phyloP scores from a whole-genome alignment of 1,140 invertebrate genomes.

The Triops cancriformis region DNA sequence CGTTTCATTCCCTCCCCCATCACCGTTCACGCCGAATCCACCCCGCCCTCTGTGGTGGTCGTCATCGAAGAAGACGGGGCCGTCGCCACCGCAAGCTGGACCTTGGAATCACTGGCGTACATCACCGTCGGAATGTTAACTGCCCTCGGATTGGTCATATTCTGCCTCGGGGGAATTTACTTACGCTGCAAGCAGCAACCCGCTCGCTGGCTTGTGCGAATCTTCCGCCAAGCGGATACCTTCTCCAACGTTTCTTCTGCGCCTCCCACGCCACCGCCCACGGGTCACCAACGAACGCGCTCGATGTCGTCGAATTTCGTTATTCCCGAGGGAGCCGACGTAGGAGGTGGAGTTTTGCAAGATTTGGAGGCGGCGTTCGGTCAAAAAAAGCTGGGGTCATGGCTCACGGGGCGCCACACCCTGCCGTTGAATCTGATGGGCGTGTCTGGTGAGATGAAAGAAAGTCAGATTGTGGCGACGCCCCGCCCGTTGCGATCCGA shows the following conservation, averaged over 20 bases:
- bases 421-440: background rate
- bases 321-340: background rate
- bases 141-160: background rate
- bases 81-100: background rate
- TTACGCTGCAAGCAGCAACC: background rate
- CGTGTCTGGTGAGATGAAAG: conserved; percentile 2
- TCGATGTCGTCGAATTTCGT: background rate
- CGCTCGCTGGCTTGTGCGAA: background rate
- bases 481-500: conserved; percentile 12
- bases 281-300: background rate
- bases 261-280: background rate
- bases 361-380: background rate
- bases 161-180: background rate
- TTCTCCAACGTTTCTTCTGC: background rate
- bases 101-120: background rate
- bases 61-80: background rate
- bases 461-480: conserved; percentile 18
- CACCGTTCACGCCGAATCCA: background rate
- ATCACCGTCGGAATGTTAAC: background rate
- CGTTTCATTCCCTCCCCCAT: background rate
- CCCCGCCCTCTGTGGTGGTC: background rate
- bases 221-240: background rate
- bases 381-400: conserved; percentile 21
- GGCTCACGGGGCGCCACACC: conserved; percentile 28
- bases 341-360: background rate